Evolutionary conservation across 2,113 vertebrate genomes (phyloP).

Genomic region (Cyphomyrus discorhynchus): DNA sequence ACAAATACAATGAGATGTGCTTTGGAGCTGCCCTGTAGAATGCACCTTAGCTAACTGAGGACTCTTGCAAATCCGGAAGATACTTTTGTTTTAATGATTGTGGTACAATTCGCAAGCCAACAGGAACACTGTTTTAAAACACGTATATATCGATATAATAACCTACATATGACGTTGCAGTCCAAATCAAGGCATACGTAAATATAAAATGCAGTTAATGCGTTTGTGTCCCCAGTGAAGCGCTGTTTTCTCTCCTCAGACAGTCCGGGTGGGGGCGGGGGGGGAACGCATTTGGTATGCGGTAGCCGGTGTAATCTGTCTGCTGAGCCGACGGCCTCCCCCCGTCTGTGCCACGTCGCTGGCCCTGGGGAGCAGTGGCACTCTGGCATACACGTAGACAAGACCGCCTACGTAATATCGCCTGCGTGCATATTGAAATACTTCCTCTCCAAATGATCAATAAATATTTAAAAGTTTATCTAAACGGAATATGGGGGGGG

Average conservation of each 20-base stretch:
- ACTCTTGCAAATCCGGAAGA: not conserved
- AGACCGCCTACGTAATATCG: not conserved
- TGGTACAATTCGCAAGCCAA: not conserved
- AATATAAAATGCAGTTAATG: not conserved
- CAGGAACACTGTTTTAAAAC: not conserved
- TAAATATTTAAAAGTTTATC: not conserved
- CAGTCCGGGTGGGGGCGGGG: conserved; percentile 39
- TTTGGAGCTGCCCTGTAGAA: not conserved
- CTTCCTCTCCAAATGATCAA: not conserved
- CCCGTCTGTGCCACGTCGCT: conserved; percentile 53
- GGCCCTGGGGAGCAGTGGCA: conserved; percentile 33
- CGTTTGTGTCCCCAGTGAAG: not conserved
- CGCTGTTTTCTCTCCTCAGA: not conserved
- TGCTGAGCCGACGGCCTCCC: conserved; percentile 57
- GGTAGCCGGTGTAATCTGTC: conserved; percentile 59
- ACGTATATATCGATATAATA: not conserved
- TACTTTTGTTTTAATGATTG: not conserved
- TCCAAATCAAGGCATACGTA: not conserved
- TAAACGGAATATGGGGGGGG: not conserved
- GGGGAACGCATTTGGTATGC: conserved; percentile 61
- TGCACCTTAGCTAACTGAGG: not conserved
- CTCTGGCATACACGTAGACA: not conserved
- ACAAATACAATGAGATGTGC: not conserved
- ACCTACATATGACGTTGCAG: not conserved
- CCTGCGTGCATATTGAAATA: not conserved